Conservation (phyloP, 2,888 invertebrate species). For the Campaea margaritaria region DNA sequence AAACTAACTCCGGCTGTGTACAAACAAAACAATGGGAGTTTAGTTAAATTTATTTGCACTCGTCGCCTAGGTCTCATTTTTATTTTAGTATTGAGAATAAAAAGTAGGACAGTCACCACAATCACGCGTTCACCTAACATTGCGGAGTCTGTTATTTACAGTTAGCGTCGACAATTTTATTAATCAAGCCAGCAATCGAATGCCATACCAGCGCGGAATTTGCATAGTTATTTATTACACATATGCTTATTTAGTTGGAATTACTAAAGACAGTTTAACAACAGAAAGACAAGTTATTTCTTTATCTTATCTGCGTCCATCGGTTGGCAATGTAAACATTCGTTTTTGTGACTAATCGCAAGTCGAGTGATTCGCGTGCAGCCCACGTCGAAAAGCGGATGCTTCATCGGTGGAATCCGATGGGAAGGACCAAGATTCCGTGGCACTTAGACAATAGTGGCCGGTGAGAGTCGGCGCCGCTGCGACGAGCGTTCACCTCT, state of each 20-base stretch:
- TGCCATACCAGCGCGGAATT: conserved; percentile 49
- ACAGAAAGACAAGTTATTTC: conserved; percentile 45
- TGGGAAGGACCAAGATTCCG: conserved; percentile 84
- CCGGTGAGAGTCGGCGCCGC: conserved; percentile 83
- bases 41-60: conserved; percentile 33
- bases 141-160: conserved; percentile 57
- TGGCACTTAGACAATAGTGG: conserved; percentile 83
- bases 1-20: conserved; percentile 25
- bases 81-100: conserved; percentile 46
- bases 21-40: conserved; percentile 37
- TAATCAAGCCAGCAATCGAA: conserved; percentile 58
- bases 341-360: conserved; percentile 63
- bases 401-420: conserved; percentile 79
- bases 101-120: conserved; percentile 52
- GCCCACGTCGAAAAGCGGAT: conserved; percentile 74
- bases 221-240: conserved; percentile 50
- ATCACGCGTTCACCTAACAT: conserved; percentile 47
- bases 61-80: conserved; percentile 41
- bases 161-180: conserved; percentile 60
- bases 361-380: conserved; percentile 70
- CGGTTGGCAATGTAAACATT: conserved; percentile 64
- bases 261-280: conserved; percentile 41
- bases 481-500: conserved; percentile 84
- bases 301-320: conserved; percentile 73
- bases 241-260: conserved; percentile 40